phyloP scores from a whole-genome alignment of 92 coral and sea anemone genomes.

The Zoanthus solanderi region DNA sequence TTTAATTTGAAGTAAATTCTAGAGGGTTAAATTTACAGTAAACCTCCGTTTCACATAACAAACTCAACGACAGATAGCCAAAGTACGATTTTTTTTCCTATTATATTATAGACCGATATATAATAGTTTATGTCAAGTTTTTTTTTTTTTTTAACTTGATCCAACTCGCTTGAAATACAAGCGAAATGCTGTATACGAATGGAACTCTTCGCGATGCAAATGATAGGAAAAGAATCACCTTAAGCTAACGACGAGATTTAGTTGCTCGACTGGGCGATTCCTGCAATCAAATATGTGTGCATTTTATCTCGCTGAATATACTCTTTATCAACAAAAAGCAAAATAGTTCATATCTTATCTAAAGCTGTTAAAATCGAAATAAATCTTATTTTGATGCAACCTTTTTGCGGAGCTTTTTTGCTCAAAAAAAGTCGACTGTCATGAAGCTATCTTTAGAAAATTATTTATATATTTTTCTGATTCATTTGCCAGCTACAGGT shows the following conservation, averaged over 20 bases:
- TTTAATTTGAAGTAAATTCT: too few relatives aligned
- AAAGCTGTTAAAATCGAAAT: constrained; percentile 71
- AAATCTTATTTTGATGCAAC: constrained; percentile 3
- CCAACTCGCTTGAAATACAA: neutral
- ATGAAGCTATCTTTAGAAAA: neutral
- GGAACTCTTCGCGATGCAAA: constrained; percentile 2
- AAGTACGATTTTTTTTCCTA: neutral
- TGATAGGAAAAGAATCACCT: neutral
- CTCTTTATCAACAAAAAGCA: constrained; percentile 76
- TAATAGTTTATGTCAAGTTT: neutral
- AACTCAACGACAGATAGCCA: neutral
- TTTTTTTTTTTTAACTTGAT: neutral
- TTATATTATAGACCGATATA: constrained; percentile 34
- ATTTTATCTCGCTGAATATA: constrained; percentile 68
- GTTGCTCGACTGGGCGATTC: constrained; percentile 74
- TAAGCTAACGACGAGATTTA: constrained; percentile 77
- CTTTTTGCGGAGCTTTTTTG: neutral
- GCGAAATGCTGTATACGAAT: constrained; percentile 20
- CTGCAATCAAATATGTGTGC: constrained; percentile 87
- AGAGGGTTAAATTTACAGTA: neutral
- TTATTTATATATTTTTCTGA: neutral
- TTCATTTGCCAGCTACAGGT: constrained; percentile 15
- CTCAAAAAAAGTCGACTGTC: neutral
- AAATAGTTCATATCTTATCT: constrained; percentile 76
- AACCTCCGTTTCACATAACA: neutral